Conservation (phyloP, 2,797 vertebrate genomes). For the Chromis chromis region DNA sequence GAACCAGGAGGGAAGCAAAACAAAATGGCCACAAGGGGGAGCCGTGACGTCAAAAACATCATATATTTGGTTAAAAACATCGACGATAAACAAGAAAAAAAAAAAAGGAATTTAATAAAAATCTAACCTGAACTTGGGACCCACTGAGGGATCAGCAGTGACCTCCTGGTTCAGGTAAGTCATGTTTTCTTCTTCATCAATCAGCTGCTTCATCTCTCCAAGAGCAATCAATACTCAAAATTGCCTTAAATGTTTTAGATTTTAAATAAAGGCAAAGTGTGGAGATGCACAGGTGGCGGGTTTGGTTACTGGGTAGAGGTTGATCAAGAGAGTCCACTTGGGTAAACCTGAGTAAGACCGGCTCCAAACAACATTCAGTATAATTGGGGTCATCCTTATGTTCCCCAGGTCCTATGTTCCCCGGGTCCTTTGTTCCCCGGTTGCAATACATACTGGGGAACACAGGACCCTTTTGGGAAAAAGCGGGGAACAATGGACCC, state of each 20-base stretch:
- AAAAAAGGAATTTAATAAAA: neutral
- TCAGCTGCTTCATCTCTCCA: neutral
- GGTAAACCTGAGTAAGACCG: no score
- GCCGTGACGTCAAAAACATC: conserved; percentile 5
- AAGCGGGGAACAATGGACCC: no score
- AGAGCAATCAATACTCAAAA: neutral
- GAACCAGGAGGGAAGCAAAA: neutral
- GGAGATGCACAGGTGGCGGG: neutral
- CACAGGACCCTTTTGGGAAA: no score
- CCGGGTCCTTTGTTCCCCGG: no score
- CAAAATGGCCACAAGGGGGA: conserved; percentile 21
- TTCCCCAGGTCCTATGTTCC: no score
- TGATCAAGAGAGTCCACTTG: no score
- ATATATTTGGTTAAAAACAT: conserved; percentile 2
- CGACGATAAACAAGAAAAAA: neutral
- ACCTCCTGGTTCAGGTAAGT: no score
- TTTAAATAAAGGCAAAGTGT: neutral
- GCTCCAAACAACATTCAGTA: neutral
- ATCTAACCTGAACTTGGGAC: conserved; percentile 21
- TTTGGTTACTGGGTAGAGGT: neutral
- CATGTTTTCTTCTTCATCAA: no score
- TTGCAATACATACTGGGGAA: no score
- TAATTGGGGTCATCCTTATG: no score
- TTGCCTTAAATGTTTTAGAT: neutral
- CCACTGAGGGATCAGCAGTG: neutral